Evolutionary conservation across 2,888 invertebrate genomes (phyloP).

Genomic region (Polyploca ridens): DNA sequence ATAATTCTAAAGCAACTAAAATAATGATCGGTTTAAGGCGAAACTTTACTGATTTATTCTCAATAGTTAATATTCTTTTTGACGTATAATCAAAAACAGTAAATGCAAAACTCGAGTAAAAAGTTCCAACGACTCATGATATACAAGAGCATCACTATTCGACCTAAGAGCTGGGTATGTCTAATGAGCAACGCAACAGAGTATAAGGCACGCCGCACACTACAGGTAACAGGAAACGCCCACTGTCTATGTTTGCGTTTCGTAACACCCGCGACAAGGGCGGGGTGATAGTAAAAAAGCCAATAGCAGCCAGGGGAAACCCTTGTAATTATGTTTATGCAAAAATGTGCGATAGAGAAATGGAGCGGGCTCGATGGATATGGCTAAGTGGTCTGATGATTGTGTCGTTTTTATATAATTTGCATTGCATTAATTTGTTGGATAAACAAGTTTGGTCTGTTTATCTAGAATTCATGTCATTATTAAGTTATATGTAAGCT

Average conservation of each 20-base stretch:
- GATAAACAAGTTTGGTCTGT: no score
- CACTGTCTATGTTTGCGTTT: constrained; percentile 34
- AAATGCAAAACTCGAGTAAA: neutral
- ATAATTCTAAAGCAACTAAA: no score
- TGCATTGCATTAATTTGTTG: neutral
- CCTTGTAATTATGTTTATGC: constrained; percentile 9
- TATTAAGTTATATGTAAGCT: no score
- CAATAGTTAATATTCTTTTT: no score
- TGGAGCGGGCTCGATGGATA: constrained; percentile 2
- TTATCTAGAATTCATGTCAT: no score
- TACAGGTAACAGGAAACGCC: constrained; percentile 47
- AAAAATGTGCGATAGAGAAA: constrained; percentile 10
- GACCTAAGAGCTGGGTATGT: neutral
- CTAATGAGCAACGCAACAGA: neutral
- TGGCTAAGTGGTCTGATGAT: neutral
- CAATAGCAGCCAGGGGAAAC: constrained; percentile 16
- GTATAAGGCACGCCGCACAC: neutral
- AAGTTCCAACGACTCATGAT: neutral
- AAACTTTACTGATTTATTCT: no score
- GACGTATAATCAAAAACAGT: neutral
- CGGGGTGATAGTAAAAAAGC: constrained; percentile 20
- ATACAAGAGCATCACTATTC: neutral
- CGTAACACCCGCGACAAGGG: constrained; percentile 23
- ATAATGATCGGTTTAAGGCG: no score
- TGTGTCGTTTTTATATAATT: neutral